Base-by-base conservation (phyloP, 2,888 invertebrate species). In the Andrena bucephala region DNA sequence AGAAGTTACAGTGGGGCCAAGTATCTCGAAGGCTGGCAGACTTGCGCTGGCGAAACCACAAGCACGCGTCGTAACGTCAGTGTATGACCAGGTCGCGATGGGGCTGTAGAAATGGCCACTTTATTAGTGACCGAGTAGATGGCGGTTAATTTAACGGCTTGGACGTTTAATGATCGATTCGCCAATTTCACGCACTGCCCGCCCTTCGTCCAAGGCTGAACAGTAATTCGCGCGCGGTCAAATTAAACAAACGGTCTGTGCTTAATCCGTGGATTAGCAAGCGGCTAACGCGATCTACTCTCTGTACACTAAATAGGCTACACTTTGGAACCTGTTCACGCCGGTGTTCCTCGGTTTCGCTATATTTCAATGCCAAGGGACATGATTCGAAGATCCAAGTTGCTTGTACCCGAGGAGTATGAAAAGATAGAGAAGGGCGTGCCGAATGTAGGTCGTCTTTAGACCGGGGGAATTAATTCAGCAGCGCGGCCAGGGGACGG, bases 151-250 rank as follows among this genome's bases (percentile, higher is more conserved):
- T 91, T 89, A 92, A 90, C 90, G 78, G 89, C 83, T 85, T 82
- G 90, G 88, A 85, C 89, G 88, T 89, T 92, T 91, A 91, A 92
- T 92, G 92, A 92, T 91, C 92, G 90, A 92, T 91, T 91, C 85
- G 80, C 77, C 87, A 77, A 89, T 89, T 89, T 89, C 87, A 84
- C 89, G 87, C 84, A 75, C 84, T 69, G 31, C 42, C 72, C 71
- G 75, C 74, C 74, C 81, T 74, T 77, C 63, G 29, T 20, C 65
- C 54, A 27, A 57, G 65, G 54, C 65, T 77, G 57, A 29, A 24
- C 48, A 48, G 63, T 71, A 83, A 85, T 75, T 71, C 67, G 60
- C 54, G 52, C 59, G 52, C 75, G 66, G 20, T 70, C 63, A 69
- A 77, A 80, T 82, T 82, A 76, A 84, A 85, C 68, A 76, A 84